Evolutionary conservation across 2,113 vertebrate species (phyloP).

Genomic region (Anthoscopus minutus): DNA sequence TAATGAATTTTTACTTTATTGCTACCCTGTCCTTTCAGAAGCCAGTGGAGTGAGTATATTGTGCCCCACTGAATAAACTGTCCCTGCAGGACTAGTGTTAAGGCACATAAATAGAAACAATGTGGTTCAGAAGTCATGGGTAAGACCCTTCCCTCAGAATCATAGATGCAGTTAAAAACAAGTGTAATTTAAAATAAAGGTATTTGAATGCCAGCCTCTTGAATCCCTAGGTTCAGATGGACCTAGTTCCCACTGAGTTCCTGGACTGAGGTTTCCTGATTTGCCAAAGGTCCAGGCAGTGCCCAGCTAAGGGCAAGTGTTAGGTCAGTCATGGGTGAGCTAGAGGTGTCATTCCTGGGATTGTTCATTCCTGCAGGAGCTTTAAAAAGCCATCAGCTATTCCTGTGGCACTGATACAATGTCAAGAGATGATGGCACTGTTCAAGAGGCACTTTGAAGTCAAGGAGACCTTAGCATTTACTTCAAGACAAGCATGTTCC

Average conservation of each 20-base stretch:
- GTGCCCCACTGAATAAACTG: neutral
- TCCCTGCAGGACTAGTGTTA: neutral
- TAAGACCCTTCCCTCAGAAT: neutral
- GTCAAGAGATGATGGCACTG: neutral
- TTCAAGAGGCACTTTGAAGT: neutral
- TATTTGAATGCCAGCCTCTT: neutral
- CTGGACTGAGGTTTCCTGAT: neutral
- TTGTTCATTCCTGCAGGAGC: neutral
- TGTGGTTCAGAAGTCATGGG: neutral
- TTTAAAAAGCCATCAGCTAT: neutral
- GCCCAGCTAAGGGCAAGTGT: neutral
- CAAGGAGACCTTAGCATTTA: neutral
- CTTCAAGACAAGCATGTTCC: neutral
- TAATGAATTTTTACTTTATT: neutral
- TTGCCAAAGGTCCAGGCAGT: accelerated
- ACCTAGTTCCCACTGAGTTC: accelerated
- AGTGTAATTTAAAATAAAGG: neutral
- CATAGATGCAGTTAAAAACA: neutral
- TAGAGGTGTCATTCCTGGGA: neutral
- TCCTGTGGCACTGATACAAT: neutral
- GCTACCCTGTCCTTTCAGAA: neutral
- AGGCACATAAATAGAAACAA: neutral
- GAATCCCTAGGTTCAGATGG: neutral
- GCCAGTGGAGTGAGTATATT: neutral
- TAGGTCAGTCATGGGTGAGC: neutral